Evolutionary conservation across 2,797 vertebrate genomes (phyloP).

Genomic region (Microctenopoma stevenorrisi): DNA sequence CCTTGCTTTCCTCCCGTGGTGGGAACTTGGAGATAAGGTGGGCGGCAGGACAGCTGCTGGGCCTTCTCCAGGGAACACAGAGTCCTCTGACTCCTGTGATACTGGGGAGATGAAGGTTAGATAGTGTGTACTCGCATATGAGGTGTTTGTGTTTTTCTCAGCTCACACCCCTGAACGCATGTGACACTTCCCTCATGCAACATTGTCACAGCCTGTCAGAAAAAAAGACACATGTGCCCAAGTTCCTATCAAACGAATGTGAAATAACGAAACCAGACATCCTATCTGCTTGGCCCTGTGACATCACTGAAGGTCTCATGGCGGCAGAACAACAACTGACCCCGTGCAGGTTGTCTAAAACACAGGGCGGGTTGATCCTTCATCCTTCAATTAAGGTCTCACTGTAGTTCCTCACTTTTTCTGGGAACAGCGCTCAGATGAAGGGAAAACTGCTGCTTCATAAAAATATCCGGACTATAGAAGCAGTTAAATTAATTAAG

Average conservation of each 20-base stretch:
- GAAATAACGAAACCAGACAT: no score
- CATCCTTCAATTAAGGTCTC: slow-evolving; percentile 15
- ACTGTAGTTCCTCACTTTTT: slow-evolving; percentile 4
- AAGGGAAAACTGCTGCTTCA: neutral
- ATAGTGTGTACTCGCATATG: slow-evolving; percentile 13
- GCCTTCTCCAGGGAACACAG: slow-evolving; percentile 79
- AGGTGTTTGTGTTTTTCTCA: neutral
- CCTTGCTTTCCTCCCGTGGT: slow-evolving; percentile 63
- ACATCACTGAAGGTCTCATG: slow-evolving; percentile 32
- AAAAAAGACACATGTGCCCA: slow-evolving; percentile 1
- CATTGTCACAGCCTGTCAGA: slow-evolving; percentile 14
- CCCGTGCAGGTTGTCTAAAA: slow-evolving; percentile 40
- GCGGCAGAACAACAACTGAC: slow-evolving; percentile 31
- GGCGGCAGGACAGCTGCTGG: slow-evolving; percentile 54
- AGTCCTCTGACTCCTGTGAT: slow-evolving; percentile 72
- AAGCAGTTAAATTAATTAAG: slow-evolving; percentile 42
- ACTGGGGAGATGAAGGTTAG: slow-evolving; percentile 63
- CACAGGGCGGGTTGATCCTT: slow-evolving; percentile 61
- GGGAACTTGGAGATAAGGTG: slow-evolving; percentile 78
- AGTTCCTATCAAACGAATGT: slow-evolving; percentile 39
- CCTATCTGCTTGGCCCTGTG: neutral
- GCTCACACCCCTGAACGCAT: slow-evolving; percentile 5
- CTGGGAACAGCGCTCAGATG: neutral
- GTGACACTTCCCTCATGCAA: slow-evolving; percentile 35
- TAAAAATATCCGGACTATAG: slow-evolving; percentile 10